Evolutionary conservation across 2,888 invertebrate genomes (phyloP).

Genomic region (Uloborus plumipes): DNA sequence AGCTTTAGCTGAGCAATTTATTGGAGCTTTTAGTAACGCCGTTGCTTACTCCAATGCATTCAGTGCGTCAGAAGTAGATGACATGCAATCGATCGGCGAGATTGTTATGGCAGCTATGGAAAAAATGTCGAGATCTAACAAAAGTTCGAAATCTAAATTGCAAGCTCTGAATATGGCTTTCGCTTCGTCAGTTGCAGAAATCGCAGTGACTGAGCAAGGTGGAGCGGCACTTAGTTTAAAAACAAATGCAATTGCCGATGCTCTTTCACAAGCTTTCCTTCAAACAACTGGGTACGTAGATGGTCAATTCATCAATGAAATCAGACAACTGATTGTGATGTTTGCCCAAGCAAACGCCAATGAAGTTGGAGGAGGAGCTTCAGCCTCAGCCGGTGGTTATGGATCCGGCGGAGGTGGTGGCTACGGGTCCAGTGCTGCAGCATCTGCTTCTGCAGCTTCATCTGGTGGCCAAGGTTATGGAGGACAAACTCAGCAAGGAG

Average conservation of each 20-base stretch:
- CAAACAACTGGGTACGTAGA: constrained; percentile 21
- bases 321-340: constrained; percentile 17
- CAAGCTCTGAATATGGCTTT: constrained; percentile 40
- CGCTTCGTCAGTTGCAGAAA: constrained; percentile 40
- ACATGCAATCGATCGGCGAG: constrained; percentile 17
- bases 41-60: not conserved
- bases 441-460: not conserved
- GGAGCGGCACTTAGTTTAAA: not conserved
- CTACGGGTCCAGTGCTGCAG: not conserved
- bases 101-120: constrained; percentile 8
- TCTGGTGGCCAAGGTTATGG: not conserved
- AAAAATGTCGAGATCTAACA: not conserved
- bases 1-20: not conserved
- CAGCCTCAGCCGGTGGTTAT: not conserved
- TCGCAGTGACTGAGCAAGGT: constrained; percentile 9
- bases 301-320: constrained; percentile 11
- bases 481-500: not conserved
- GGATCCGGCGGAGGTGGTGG: not conserved
- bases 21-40: not conserved
- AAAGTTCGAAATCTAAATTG: constrained; percentile 1
- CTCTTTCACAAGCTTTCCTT: constrained; percentile 8
- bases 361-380: constrained; percentile 9
- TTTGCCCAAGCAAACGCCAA: constrained; percentile 12
- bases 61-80: constrained; percentile 4
- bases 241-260: constrained; percentile 8